Percentiles rank a stretch among this genome's conserved stretches.
phyloP scores from a whole-genome alignment of 1,140 invertebrate species.

The Physella acuta region DNA sequence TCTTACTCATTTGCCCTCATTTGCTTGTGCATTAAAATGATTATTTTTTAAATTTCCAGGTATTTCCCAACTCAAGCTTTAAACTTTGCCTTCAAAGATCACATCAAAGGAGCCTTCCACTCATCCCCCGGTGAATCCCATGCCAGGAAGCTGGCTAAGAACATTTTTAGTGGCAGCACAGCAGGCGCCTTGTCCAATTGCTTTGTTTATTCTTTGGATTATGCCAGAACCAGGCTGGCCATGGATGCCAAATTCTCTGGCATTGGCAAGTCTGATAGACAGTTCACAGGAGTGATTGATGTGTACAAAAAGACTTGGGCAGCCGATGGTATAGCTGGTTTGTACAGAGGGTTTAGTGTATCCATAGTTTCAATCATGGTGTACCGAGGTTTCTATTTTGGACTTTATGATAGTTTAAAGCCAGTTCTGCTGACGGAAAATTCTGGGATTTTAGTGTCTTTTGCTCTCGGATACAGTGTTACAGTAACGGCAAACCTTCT shows the following conservation, averaged over 20 bases:
- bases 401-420: slow-evolving; percentile 88
- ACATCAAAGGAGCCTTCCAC: slow-evolving; percentile 70
- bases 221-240: slow-evolving; percentile 79
- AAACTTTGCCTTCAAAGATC: slow-evolving; percentile 91
- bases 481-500: slow-evolving; percentile 83
- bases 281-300: slow-evolving; percentile 82
- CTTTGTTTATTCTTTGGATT: slow-evolving; percentile 92
- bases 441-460: slow-evolving; percentile 79
- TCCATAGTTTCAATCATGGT: slow-evolving; percentile 65
- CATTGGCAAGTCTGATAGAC: slow-evolving; percentile 73
- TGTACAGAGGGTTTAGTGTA: slow-evolving; percentile 88
- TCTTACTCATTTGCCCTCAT: too few species aligned
- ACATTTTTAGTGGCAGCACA: slow-evolving; percentile 86
- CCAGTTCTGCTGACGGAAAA: slow-evolving; percentile 77
- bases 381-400: slow-evolving; percentile 83
- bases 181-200: slow-evolving; percentile 87
- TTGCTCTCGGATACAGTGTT: slow-evolving; percentile 76
- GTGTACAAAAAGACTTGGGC: slow-evolving; percentile 84
- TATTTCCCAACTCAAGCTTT: slow-evolving; percentile 90
- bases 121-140: slow-evolving; percentile 40
- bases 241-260: slow-evolving; percentile 66
- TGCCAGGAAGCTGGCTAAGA: slow-evolving; percentile 45
- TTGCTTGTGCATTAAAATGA: too few species aligned
- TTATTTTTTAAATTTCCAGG: slow-evolving; percentile 6
- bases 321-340: slow-evolving; percentile 78